Conservation (phyloP, 2,113 vertebrate species). For the Sylvietta virens region DNA sequence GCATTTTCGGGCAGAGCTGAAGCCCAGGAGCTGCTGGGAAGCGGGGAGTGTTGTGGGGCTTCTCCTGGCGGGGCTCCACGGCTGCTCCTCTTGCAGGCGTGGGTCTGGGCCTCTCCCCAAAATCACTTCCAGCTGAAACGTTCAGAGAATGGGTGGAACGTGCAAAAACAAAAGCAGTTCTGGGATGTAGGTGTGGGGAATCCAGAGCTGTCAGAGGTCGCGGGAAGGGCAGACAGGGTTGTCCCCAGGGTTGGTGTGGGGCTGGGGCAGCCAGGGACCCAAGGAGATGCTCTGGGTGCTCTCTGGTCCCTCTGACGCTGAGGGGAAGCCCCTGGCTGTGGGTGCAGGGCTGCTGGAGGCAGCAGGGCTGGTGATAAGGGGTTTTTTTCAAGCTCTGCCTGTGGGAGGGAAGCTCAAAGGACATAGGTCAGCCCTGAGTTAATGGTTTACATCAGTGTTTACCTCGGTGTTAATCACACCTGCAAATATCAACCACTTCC, state of each 20-base stretch:
- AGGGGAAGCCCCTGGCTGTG: background rate
- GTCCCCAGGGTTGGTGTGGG: background rate
- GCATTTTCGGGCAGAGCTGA: background rate
- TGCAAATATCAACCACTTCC: background rate
- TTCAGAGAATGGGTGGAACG: background rate
- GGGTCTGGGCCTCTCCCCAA: background rate
- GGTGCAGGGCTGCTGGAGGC: background rate
- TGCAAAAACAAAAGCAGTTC: background rate
- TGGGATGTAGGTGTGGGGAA: background rate
- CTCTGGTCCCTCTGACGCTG: accelerated
- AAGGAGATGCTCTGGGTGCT: accelerated
- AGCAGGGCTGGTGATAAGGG: background rate
- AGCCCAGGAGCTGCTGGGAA: background rate
- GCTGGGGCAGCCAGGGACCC: background rate
- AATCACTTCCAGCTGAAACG: background rate
- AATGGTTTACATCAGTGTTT: slow-evolving; percentile 31
- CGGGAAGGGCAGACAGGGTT: background rate
- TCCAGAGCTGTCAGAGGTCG: background rate
- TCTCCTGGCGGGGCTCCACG: background rate
- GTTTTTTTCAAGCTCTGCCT: background rate
- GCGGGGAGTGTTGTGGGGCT: background rate
- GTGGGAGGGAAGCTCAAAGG: background rate
- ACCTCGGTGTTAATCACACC: background rate
- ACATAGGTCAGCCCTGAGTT: background rate
- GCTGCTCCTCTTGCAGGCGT: background rate